These are phyloP conservation scores for Caenorhabditis tropicalis DNA, from an alignment of 1,140 invertebrate species.

Conservation along the genomic window DNA sequence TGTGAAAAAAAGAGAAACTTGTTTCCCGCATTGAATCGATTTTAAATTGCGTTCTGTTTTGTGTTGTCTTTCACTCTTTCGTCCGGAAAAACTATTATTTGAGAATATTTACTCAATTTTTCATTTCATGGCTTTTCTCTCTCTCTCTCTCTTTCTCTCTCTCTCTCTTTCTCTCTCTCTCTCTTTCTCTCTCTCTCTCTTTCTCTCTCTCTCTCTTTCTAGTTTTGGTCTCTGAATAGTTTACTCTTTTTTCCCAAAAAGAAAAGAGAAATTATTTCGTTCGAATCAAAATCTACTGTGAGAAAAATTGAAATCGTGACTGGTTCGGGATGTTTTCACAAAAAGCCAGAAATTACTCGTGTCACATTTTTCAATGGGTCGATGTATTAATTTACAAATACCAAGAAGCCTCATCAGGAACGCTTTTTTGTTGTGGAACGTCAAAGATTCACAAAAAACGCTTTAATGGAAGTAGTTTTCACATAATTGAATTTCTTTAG, in stretches of 20 bases:
- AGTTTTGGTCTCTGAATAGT: not conserved
- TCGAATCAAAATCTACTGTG: not conserved
- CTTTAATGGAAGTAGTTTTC: too few species aligned
- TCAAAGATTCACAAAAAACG: too few species aligned
- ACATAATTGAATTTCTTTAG: too few species aligned
- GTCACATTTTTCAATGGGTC: too few species aligned
- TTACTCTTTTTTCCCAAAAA: not conserved
- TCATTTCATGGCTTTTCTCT: not conserved
- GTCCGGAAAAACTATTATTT: not conserved
- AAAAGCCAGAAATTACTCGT: too few species aligned
- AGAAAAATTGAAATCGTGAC: too few species aligned
- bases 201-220: not conserved
- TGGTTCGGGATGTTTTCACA: too few species aligned
- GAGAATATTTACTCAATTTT: slow-evolving; percentile 8
- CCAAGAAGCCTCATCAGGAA: too few species aligned
- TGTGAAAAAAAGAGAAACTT: not conserved
- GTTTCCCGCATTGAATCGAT: not conserved
- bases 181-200: not conserved
- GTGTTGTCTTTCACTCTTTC: not conserved
- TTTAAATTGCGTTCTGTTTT: not conserved
- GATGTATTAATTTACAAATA: too few species aligned
- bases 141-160: not conserved
- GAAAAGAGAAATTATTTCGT: not conserved
- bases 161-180: too few species aligned
- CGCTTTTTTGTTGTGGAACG: too few species aligned